Conservation (phyloP, 2,797 vertebrate species). For the Eidolon dupreanum region DNA sequence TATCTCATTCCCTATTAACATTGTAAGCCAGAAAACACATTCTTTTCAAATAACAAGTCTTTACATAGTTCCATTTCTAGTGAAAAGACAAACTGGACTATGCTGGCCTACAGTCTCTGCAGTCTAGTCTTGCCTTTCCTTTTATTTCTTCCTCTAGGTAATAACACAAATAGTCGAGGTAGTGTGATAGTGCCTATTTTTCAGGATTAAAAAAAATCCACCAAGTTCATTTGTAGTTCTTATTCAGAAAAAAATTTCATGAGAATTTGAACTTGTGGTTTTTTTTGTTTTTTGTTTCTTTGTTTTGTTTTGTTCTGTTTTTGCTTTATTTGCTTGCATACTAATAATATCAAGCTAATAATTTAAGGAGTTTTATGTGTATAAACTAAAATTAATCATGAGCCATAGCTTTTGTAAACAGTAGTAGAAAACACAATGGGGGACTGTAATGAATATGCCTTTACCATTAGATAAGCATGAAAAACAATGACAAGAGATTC, state of each 20-base stretch:
- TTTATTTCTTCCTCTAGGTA: not conserved
- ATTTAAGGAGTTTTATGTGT: not conserved
- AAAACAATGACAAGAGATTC: not conserved
- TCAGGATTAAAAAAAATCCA: not conserved
- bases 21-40: not conserved
- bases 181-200: not conserved
- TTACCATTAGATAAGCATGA: not conserved
- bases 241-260: not conserved
- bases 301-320: not conserved
- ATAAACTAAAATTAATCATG: slow-evolving; percentile 13
- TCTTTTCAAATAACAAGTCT: not conserved
- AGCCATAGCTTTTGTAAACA: not conserved
- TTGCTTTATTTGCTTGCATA: not conserved
- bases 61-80: not conserved
- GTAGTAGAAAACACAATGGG: not conserved
- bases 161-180: not conserved
- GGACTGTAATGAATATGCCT: not conserved
- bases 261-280: not conserved
- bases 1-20: not conserved
- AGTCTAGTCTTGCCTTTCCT: not conserved
- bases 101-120: not conserved
- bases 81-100: not conserved
- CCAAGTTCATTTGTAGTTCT: not conserved
- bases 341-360: not conserved
- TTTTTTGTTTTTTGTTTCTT: not conserved